Conservation (phyloP, 37 sponge, comb jelly and placozoan species). For the Aplysina aerophoba region DNA sequence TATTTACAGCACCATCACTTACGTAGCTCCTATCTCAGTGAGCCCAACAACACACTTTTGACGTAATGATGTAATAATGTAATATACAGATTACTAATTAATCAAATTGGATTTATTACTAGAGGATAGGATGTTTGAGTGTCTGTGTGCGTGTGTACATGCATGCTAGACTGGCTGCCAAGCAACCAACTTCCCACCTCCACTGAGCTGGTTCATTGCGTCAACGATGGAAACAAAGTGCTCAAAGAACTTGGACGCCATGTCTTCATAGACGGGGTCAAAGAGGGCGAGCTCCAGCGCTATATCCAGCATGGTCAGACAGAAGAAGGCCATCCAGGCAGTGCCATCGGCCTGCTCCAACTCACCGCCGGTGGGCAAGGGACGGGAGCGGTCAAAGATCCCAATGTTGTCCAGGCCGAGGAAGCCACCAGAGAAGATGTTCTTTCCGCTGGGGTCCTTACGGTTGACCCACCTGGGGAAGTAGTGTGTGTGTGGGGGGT, state of each 20-base stretch:
- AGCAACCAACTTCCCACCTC: slow-evolving; percentile 37
- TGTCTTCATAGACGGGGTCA: slow-evolving; percentile 92
- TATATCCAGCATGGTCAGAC: slow-evolving; percentile 91
- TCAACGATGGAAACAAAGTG: slow-evolving; percentile 94
- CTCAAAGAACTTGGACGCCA: slow-evolving; percentile 99
- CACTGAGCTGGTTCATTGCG: slow-evolving; percentile 91
- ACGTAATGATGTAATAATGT: no score
- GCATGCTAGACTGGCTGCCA: neutral
- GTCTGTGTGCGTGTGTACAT: slow-evolving; percentile 1
- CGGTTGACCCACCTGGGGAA: slow-evolving; percentile 93
- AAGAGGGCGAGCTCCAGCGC: slow-evolving; percentile 90
- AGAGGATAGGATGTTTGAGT: neutral
- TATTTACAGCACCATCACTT: no score
- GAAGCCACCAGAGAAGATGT: slow-evolving; percentile 96
- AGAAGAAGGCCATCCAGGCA: slow-evolving; percentile 99
- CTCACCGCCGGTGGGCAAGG: slow-evolving; percentile 86
- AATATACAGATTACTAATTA: no score
- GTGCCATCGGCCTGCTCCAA: slow-evolving; percentile 98
- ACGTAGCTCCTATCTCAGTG: no score
- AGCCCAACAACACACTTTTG: no score
- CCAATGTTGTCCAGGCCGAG: slow-evolving; percentile 97
- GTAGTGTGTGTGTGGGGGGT: no score
- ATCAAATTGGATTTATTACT: no score
- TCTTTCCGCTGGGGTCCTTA: slow-evolving; percentile 91
- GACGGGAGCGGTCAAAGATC: slow-evolving; percentile 91